Evolutionary conservation across 2,888 invertebrate species (phyloP), one percentile per base, ranked within the genome.

Genomic region (Mechanitis messenoides): DNA sequence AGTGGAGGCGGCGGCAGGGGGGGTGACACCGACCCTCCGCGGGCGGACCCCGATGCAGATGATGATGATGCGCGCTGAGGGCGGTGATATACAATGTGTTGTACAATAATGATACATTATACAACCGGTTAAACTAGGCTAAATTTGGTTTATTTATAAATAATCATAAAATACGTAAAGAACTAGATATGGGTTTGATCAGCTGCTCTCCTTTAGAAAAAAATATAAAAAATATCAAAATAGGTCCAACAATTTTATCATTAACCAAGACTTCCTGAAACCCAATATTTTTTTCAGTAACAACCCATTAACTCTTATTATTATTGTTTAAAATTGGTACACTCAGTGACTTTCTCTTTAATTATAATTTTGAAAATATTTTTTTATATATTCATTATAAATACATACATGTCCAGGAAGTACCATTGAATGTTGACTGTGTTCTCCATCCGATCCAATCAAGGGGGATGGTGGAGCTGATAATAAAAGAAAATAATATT

Each of bases 1-100:
- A 95, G 93, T 12, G 97, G 97, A 54, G 97, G 97, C 6, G 95
- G 96, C 54, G 96, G 94, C 71, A 97, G 91, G 33, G 97, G 97
- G 3, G 97, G 97, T 42, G 94, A 94, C 73, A 93, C 94, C 2
- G 95, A 94, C 0, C 95, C 95, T 61, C 90, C 89, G 68, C 90
- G 87, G 38, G 74, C 71, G 0, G 83, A 83, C 2, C 84, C 85
- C 33, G 81, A 77, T 0, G 85, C 85, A 4, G 87, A 85, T 9
- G 85, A 83, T 3, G 87, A 88, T 1, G 89, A 90, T 28, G 83
- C 84, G 11, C 90, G 86, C 88, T 89, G 72, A 46, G 20, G 20
- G 20, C 20, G 53, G 20, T 20, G 2, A 47, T 47, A 47, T 11
- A 11, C 20, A 20, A 20, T 20, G 20, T 20, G 20, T 20, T 20